Percentiles rank a stretch among this genome's conserved stretches.
phyloP scores from a whole-genome alignment of 2,113 vertebrate species.

The human (Homo sapiens) region GRCh38 chr6:163971001-163971500 shows the following conservation, averaged over 20 bases:
- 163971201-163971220: not conserved
- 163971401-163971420: fast-evolving
- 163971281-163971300: fast-evolving
- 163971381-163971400: fast-evolving
- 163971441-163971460: fast-evolving
- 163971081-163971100: not conserved
- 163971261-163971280: fast-evolving
- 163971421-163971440: fast-evolving
- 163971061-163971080: fast-evolving
- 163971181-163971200: fast-evolving
- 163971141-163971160: not conserved
- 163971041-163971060: fast-evolving
- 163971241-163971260: too few species aligned
- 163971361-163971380: fast-evolving
- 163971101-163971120: not conserved
- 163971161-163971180: not conserved
- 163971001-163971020: too few species aligned
- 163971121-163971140: not conserved
- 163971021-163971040: not conserved
- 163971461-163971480: fast-evolving
- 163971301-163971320: fast-evolving
- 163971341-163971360: fast-evolving
- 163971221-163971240: fast-evolving
- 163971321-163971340: fast-evolving
- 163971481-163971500: fast-evolving